A percentile compares a stretch with the other conserved stretches of the same genome.
Evolutionary conservation across 2,888 invertebrate genomes (phyloP).

Genomic region (Norana najaformis): DNA sequence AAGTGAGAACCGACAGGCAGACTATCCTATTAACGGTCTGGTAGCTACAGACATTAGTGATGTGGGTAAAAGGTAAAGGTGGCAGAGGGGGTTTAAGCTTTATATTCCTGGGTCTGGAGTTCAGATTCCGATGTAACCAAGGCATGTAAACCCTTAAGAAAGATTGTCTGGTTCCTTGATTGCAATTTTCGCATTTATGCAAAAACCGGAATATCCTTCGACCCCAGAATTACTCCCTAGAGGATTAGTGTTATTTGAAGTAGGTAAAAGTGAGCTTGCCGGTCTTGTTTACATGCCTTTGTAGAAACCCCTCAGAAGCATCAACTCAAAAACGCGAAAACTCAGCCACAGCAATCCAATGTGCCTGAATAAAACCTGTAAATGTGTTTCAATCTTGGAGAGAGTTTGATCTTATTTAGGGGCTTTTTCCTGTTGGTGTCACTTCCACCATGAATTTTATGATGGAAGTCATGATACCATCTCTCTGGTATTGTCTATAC

Average conservation of each 20-base stretch:
- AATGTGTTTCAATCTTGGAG: background rate
- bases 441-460: no score
- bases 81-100: no score
- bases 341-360: background rate
- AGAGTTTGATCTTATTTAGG: background rate
- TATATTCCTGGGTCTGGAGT: conserved; percentile 13
- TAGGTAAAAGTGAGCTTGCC: background rate
- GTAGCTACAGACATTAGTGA: conserved; percentile 5
- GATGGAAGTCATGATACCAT: no score
- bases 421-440: background rate
- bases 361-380: no score
- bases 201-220: background rate
- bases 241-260: background rate
- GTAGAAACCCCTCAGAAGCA: background rate
- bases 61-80: no score
- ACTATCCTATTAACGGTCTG: background rate
- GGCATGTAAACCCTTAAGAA: no score
- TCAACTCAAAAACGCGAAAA: no score
- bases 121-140: background rate
- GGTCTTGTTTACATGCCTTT: background rate
- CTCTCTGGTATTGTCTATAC: no score
- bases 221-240: background rate
- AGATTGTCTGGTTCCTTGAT: background rate
- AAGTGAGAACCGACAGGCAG: background rate
- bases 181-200: background rate